phyloP scores from a whole-genome alignment of 2,888 invertebrate species.

The Luperina testacea region DNA sequence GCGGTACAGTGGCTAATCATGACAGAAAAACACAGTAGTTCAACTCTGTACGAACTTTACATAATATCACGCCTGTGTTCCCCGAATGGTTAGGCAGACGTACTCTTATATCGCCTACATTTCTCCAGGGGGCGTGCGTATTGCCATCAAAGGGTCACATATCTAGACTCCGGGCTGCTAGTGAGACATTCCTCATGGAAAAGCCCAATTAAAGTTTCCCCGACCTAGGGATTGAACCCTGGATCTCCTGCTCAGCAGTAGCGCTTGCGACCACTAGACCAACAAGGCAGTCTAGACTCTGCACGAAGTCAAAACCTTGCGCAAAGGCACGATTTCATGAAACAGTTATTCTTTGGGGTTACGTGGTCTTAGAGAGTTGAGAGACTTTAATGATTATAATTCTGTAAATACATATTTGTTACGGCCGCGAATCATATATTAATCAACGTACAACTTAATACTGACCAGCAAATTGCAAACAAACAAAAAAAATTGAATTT shows the following conservation, averaged over 20 bases:
- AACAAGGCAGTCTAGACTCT: background rate
- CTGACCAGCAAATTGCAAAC: too few species aligned
- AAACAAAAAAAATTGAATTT: too few species aligned
- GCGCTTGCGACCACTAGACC: background rate
- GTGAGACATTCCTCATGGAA: background rate
- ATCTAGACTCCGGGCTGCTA: background rate
- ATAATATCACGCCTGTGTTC: background rate
- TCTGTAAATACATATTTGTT: too few species aligned
- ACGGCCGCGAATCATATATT: too few species aligned
- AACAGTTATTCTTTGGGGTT: too few species aligned
- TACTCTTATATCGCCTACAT: too few species aligned
- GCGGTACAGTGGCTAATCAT: slow-evolving; percentile 8
- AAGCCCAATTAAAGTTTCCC: background rate
- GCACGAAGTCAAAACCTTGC: background rate
- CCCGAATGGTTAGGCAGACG: background rate
- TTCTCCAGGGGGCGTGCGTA: too few species aligned
- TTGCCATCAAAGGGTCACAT: background rate
- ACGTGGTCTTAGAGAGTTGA: too few species aligned
- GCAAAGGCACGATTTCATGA: too few species aligned
- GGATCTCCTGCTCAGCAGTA: background rate
- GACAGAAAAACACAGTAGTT: slow-evolving; percentile 9
- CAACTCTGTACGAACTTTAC: background rate
- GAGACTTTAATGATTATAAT: too few species aligned
- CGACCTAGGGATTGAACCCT: background rate
- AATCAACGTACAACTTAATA: too few species aligned